Conservation (phyloP, 1,140 invertebrate species). For the Drosophila ananassae region DNA sequence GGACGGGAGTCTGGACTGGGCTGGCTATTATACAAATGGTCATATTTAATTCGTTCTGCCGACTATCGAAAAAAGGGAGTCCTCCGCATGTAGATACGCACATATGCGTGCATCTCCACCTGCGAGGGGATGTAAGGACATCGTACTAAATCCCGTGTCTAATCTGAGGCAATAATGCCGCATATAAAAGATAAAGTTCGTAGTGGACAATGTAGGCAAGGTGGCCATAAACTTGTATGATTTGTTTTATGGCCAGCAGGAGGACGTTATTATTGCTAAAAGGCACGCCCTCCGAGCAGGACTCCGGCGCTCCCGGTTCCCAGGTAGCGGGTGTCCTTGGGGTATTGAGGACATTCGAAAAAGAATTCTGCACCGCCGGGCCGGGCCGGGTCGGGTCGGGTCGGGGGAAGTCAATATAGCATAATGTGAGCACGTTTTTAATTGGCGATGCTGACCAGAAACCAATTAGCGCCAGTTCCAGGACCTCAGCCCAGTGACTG, state of each 20-base stretch:
- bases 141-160: slow-evolving; percentile 76
- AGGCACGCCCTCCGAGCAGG: slow-evolving; percentile 59
- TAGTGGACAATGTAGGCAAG: slow-evolving; percentile 70
- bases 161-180: slow-evolving; percentile 82
- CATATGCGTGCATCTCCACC: slow-evolving; percentile 25
- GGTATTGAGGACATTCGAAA: slow-evolving; percentile 44
- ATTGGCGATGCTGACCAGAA: slow-evolving; percentile 76
- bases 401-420: slow-evolving; percentile 73
- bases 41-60: slow-evolving; percentile 83
- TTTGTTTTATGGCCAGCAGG: slow-evolving; percentile 80
- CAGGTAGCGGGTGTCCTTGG: slow-evolving; percentile 44
- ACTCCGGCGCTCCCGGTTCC: not conserved
- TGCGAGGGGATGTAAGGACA: slow-evolving; percentile 15
- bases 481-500: slow-evolving; percentile 36
- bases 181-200: slow-evolving; percentile 81
- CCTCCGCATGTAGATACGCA: slow-evolving; percentile 31
- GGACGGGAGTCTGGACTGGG: slow-evolving; percentile 16
- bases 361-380: slow-evolving; percentile 17
- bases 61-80: slow-evolving; percentile 68
- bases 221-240: slow-evolving; percentile 82
- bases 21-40: slow-evolving; percentile 78
- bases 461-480: slow-evolving; percentile 73
- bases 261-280: slow-evolving; percentile 82
- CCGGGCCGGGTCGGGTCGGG: not conserved
- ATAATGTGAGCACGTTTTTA: slow-evolving; percentile 83